Percentiles rank a stretch among this genome's conserved stretches.
These are phyloP conservation scores for Caenorhabditis afra DNA, from an alignment of 2,888 invertebrate species.

Conservation along the genomic window DNA sequence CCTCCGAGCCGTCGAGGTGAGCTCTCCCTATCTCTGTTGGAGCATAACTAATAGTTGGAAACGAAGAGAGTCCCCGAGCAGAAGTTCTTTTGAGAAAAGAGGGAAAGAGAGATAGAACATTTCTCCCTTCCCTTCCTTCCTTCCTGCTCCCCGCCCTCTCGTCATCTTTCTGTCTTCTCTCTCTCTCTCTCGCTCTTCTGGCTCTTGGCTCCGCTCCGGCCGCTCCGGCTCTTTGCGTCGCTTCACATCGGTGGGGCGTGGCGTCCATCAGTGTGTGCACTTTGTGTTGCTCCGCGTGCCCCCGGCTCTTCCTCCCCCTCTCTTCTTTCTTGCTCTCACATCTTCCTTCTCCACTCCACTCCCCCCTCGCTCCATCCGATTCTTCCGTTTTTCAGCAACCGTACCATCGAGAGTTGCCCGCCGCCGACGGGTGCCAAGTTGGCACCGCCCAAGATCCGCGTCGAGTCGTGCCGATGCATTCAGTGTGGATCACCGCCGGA, in stretches of 20 bases:
- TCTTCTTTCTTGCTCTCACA: background rate
- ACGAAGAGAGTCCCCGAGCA: constrained; percentile 1
- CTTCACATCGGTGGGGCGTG: too few relatives aligned
- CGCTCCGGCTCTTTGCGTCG: too few relatives aligned
- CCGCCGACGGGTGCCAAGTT: constrained; percentile 43
- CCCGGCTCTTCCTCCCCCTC: background rate
- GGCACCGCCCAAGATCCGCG: constrained; percentile 30
- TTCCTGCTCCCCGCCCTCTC: background rate
- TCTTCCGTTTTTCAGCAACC: too few relatives aligned
- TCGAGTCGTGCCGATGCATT: constrained; percentile 33
- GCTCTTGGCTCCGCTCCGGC: too few relatives aligned
- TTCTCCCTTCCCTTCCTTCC: constrained; percentile 5
- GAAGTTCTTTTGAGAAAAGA: constrained; percentile 44
- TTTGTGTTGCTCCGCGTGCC: too few relatives aligned
- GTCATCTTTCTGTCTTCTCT: background rate
- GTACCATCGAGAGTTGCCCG: background rate
- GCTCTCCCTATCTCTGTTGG: constrained; percentile 1
- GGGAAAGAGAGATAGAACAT: constrained; percentile 18
- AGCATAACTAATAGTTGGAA: constrained; percentile 4
- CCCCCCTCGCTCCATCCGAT: background rate
- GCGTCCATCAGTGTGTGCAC: too few relatives aligned
- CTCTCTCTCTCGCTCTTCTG: background rate
- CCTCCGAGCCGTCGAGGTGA: constrained; percentile 20
- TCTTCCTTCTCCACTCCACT: background rate
- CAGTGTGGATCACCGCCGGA: constrained; percentile 9